Evolutionary conservation across 2,113 vertebrate species (phyloP), one percentile per base, ranked within the genome.

Genomic region (Clarias macrocephalus): DNA sequence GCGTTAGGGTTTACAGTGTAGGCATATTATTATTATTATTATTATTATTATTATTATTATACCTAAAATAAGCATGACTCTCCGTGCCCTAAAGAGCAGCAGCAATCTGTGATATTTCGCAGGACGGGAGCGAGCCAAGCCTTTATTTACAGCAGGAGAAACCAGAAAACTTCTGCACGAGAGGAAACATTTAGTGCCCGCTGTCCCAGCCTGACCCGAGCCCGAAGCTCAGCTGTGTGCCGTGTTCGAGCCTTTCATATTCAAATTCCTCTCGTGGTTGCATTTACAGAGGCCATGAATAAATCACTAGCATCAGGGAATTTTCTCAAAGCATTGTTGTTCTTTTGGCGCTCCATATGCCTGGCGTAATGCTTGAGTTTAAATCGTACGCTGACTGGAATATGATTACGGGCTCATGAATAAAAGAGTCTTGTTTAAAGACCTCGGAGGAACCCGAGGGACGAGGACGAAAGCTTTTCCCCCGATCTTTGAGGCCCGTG

Each of bases 201-300:
- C 73, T 16, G 73, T 79, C 30, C 37, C 76, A 65, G 28, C 63
- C n/a, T 13, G 59, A 65, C 42, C 37, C 42, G 5, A 65, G 33
- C 42, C 23, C 15, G 9, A 10, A 37, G 57, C 30, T 85, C 70
- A 76, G 83, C 83, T 82, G 48, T 83, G 79, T 79, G 83, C 82
- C 73, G 54, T 77, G 59, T 73, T 42, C 5, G 72, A 52, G 76
- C 28, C 66, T 89, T 89, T 89, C 88, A 87, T 84, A 89, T 89
- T 81, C 82, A 87, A 89, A 89, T 89, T 9, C 54, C 75, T 62
- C 80, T 82, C 63, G 80, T 87, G 86, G 65, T 70, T 81, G 60
- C 56, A 66, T 84, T 84, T 87, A 84, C 80, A 87, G 72, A 68
- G 25, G 75, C 88, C 28, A 60, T 87, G 82, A 88, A 88, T 90